A percentile compares a stretch with the other conserved stretches of the same genome.
phyloP scores from a whole-genome alignment of 2,113 vertebrate species.

The Herpetotheres cachinnans region DNA sequence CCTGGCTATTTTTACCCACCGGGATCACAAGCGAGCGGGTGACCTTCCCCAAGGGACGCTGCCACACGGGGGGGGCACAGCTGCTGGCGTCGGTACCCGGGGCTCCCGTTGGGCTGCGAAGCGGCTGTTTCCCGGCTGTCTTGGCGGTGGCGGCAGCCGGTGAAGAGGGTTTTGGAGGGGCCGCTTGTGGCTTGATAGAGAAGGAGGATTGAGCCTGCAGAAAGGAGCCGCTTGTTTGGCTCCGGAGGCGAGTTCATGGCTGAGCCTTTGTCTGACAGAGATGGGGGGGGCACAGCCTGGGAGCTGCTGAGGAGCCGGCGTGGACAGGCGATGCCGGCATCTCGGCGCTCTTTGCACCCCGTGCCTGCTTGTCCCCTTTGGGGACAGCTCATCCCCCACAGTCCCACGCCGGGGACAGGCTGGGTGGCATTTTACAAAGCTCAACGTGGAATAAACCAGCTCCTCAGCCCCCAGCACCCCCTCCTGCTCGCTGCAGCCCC shows the following conservation, averaged over 20 bases:
- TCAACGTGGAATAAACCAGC: not conserved
- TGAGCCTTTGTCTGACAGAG: not conserved
- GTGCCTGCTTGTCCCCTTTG: not conserved
- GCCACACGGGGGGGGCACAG: not conserved
- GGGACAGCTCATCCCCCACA: not conserved
- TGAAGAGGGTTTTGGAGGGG: not conserved
- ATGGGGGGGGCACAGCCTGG: not conserved
- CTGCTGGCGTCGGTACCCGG: not conserved
- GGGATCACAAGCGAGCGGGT: not conserved
- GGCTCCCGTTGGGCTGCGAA: not conserved
- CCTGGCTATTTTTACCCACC: not conserved
- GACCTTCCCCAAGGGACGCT: not conserved
- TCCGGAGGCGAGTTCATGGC: not conserved
- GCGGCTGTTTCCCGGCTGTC: not conserved
- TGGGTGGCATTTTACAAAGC: not conserved
- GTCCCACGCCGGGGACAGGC: rapidly evolving
- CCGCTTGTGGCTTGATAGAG: not conserved
- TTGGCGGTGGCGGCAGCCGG: not conserved
- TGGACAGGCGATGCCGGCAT: rapidly evolving
- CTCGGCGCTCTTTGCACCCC: not conserved
- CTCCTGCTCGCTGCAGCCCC: not conserved
- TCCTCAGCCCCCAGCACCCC: not conserved
- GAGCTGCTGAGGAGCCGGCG: not conserved
- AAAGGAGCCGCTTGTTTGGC: not conserved
- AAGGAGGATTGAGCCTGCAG: not conserved